Conservation (phyloP, 2,113 vertebrate species). For the Emberiza fucata region DNA sequence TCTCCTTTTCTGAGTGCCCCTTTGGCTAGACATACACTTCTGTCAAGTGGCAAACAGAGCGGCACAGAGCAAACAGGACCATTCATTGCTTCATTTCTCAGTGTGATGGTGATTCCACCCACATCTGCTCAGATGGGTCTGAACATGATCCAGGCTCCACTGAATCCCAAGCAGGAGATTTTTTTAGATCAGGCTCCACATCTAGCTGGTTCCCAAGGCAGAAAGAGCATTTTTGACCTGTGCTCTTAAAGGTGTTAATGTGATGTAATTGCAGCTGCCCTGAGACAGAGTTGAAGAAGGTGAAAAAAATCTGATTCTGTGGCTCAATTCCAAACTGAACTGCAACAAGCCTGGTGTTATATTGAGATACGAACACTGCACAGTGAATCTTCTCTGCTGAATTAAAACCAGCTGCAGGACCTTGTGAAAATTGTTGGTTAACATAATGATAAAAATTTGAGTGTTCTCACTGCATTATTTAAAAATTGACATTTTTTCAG, state of each 20-base stretch:
- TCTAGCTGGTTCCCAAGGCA: not conserved
- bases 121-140: not conserved
- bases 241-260: constrained; percentile 32
- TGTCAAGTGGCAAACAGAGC: not conserved
- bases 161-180: not conserved
- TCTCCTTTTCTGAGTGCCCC: not conserved
- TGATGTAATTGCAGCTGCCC: constrained; percentile 35
- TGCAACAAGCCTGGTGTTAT: not conserved
- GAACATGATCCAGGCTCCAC: not conserved
- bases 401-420: constrained; percentile 3
- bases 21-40: not conserved
- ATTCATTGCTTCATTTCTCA: not conserved
- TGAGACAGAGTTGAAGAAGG: not conserved
- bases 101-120: not conserved
- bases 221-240: not conserved
- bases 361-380: not conserved
- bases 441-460: not conserved
- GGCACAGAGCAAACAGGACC: not conserved
- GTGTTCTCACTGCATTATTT: not conserved
- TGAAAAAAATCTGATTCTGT: not conserved
- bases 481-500: not conserved
- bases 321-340: not conserved
- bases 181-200: not conserved
- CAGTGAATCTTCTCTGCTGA: not conserved
- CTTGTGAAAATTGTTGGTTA: not conserved